phyloP scores from a whole-genome alignment of 2,797 vertebrate genomes.

The Halcyon chelicuti region DNA sequence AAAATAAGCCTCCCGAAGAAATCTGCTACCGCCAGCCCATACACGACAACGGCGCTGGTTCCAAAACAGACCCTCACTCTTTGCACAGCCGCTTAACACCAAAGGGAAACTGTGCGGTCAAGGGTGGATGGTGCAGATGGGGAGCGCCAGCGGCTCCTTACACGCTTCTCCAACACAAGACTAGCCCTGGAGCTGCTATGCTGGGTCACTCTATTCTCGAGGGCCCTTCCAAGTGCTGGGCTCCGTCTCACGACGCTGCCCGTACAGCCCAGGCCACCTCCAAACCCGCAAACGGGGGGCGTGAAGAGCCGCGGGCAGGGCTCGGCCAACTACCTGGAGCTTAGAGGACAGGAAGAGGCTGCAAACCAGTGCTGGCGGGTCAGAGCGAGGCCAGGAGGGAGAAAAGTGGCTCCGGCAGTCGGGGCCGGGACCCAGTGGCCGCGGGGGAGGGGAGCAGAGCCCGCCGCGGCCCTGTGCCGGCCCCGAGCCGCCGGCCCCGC shows the following conservation, averaged over 20 bases:
- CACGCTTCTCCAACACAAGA: accelerated
- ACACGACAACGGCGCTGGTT: accelerated
- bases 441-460: not conserved
- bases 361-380: not conserved
- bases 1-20: not conserved
- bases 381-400: not conserved
- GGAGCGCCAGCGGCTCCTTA: accelerated
- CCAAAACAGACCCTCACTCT: accelerated
- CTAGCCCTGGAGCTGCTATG: not conserved
- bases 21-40: not conserved
- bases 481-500: not conserved
- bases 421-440: not conserved
- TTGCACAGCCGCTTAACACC: accelerated
- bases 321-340: not conserved
- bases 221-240: not conserved
- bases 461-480: not conserved
- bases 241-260: not conserved
- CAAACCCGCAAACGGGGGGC: not conserved
- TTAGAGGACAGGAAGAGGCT: not conserved
- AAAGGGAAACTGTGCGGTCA: accelerated
- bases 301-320: not conserved
- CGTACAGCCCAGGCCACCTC: not conserved
- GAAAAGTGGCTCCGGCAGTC: not conserved
- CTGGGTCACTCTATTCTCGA: accelerated
- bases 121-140: not conserved